Conservation (phyloP, 2,888 invertebrate species). For the Protophormia terraenovae region DNA sequence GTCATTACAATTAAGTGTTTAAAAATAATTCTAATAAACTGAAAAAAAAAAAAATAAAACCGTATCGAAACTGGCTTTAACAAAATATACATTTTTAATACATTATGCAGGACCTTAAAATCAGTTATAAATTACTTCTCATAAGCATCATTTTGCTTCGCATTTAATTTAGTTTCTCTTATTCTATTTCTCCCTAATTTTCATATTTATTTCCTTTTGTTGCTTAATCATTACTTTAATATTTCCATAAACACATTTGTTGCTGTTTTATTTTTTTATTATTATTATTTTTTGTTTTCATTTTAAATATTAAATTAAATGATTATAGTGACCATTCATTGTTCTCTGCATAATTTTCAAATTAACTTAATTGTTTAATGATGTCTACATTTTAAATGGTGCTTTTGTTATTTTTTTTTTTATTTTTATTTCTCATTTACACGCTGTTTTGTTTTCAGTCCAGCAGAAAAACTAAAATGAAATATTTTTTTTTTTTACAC, state of each 20-base stretch:
- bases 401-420: not conserved
- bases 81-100: too few species aligned
- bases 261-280: not conserved
- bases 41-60: too few species aligned
- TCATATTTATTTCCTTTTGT: too few species aligned
- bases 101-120: too few species aligned
- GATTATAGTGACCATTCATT: constrained; percentile 24
- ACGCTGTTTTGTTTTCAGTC: not conserved
- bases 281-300: not conserved
- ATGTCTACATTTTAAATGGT: constrained; percentile 31
- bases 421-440: not conserved
- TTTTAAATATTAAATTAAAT: not conserved
- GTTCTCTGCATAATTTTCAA: constrained; percentile 39
- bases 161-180: too few species aligned
- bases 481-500: not conserved
- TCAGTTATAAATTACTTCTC: too few species aligned
- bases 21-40: too few species aligned
- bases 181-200: too few species aligned
- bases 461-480: not conserved
- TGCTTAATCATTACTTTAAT: too few species aligned
- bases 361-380: constrained; percentile 61
- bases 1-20: too few species aligned
- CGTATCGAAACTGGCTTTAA: too few species aligned
- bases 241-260: not conserved
- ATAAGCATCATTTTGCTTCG: too few species aligned